phyloP scores from a whole-genome alignment of 2,113 vertebrate species.

The Brachirus orientalis region DNA sequence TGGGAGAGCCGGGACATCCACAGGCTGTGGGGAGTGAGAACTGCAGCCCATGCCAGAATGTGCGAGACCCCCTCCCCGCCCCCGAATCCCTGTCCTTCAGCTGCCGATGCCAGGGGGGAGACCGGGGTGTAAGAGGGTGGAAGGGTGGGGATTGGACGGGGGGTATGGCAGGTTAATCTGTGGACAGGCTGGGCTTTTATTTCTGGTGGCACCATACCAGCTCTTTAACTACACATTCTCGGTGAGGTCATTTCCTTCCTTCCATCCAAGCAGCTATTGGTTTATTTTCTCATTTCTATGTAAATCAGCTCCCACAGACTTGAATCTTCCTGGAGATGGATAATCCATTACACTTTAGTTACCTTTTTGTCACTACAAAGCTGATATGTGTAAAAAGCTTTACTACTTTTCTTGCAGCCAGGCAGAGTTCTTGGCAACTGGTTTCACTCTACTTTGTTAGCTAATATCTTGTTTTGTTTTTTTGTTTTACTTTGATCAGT shows the following conservation, averaged over 20 bases:
- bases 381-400: not conserved
- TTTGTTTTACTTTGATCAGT: too few species aligned
- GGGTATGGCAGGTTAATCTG: constrained; percentile 52
- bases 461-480: too few species aligned
- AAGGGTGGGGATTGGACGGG: constrained; percentile 7
- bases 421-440: too few species aligned
- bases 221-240: not conserved
- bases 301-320: not conserved
- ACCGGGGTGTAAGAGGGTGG: constrained; percentile 9
- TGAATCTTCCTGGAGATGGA: not conserved
- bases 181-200: constrained; percentile 34
- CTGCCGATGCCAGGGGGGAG: constrained; percentile 36
- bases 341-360: not conserved
- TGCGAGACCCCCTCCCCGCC: constrained; percentile 29
- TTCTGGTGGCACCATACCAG: not conserved
- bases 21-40: constrained; percentile 59
- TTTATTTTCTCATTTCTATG: constrained; percentile 3
- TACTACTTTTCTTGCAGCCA: too few species aligned
- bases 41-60: constrained; percentile 62
- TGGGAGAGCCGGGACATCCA: constrained; percentile 64
- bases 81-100: constrained; percentile 25
- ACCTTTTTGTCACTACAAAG: not conserved
- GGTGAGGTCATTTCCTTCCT: not conserved
- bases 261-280: not conserved
- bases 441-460: too few species aligned